Percentiles rank a stretch among this genome's conserved stretches.
Conservation (phyloP, 2,797 vertebrate species). For the Momotus momota region DNA sequence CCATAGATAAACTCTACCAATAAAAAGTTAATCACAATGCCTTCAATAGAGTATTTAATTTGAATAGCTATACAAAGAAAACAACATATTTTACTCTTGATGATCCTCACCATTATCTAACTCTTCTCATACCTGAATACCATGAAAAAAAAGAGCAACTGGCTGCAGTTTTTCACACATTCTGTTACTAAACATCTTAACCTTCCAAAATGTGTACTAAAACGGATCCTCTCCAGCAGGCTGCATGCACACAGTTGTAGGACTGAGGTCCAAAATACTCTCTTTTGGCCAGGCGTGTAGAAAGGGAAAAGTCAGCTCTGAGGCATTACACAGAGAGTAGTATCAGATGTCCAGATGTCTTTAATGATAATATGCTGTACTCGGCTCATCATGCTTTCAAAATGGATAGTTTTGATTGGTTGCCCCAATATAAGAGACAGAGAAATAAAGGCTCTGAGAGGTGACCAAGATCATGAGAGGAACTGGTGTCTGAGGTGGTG, state of each 20-base stretch:
- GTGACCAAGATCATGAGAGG: too few species aligned
- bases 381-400: neutral
- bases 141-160: neutral
- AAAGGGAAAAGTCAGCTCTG: neutral
- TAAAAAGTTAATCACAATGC: neutral
- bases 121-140: neutral
- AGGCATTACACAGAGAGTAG: neutral
- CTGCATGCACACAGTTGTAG: fast-evolving
- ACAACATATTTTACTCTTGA: neutral
- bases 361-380: fast-evolving
- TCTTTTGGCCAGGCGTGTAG: neutral
- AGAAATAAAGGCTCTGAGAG: neutral
- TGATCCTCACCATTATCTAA: neutral
- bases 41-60: neutral
- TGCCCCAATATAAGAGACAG: neutral
- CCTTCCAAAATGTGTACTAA: neutral
- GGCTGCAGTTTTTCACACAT: neutral
- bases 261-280: neutral
- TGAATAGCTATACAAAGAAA: neutral
- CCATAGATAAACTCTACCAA: neutral
- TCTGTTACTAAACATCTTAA: neutral
- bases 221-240: neutral
- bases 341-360: neutral
- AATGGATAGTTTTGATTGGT: neutral
- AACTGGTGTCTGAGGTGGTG: fast-evolving